Evolutionary conservation across 2,888 invertebrate species (phyloP).

Genomic region (Tachina lurida): DNA sequence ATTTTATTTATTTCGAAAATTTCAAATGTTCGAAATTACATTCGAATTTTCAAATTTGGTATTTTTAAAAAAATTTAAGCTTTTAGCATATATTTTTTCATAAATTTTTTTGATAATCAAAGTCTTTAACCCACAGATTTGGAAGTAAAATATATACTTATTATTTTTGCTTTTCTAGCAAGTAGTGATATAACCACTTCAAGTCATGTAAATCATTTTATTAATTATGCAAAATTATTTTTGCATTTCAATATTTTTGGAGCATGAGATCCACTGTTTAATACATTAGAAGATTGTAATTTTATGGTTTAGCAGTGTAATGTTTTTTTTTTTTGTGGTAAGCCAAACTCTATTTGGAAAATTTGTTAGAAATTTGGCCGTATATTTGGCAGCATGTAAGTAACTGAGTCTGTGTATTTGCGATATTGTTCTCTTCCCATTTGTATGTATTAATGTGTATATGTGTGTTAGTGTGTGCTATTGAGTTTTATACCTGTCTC

Average conservation of each 20-base stretch:
- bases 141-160: too few species aligned
- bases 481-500: conserved; percentile 65
- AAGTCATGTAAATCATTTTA: too few species aligned
- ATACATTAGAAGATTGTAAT: conserved; percentile 35
- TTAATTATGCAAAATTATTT: not conserved
- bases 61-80: too few species aligned
- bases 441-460: not conserved
- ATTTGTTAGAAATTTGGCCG: conserved; percentile 69
- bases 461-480: conserved; percentile 3
- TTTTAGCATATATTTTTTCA: too few species aligned
- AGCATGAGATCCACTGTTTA: not conserved
- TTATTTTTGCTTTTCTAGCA: too few species aligned
- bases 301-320: conserved; percentile 26
- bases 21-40: too few species aligned
- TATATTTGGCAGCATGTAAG: conserved; percentile 56
- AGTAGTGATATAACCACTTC: too few species aligned
- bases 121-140: too few species aligned
- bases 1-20: too few species aligned
- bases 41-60: too few species aligned
- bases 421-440: conserved; percentile 5
- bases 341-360: conserved; percentile 50
- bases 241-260: not conserved
- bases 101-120: too few species aligned
- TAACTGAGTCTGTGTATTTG: not conserved
- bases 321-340: conserved; percentile 30